Evolutionary conservation across 2,888 invertebrate species (phyloP), one percentile per base, ranked within the genome.

Genomic region (Melanophora roralis): DNA sequence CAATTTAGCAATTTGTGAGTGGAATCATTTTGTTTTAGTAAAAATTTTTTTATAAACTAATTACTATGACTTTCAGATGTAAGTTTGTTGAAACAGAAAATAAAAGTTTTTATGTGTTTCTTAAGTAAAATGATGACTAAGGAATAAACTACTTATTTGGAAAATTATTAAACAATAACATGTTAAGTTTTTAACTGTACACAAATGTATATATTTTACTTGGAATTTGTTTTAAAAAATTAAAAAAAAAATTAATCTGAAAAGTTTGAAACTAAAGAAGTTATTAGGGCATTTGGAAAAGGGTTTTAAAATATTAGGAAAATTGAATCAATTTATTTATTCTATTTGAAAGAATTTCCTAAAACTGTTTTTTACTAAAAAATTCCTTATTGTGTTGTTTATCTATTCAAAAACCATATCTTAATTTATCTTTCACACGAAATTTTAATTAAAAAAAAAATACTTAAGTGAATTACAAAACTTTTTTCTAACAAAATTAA

Each of bases 381-480:
- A 34, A 34, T 34, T 34, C 4, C 8, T 34, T 34, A 4, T 34
- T 34, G 34, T 6, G 8, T 34, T 34, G 34, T 8, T 34, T 34
- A 34, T 8, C 34, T 34, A 6, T 34, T 34, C 8, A 34, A 34
- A 34, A n/a, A n/a, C 34, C 34, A n/a, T n/a, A n/a, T n/a, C n/a
- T n/a, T n/a, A 49, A 14, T 53, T 43, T 40, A 23, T 4, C 12
- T 23, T 45, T 34, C 0, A 19, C n/a, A 49, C 1, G 21, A n/a
- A n/a, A n/a, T n/a, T n/a, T n/a, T 14, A 27, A 27, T 27, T 5
- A 27, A 27, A 27, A 27, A 27, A 27, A 49, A 64, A 53, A 57
- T 19, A 64, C 36, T 60, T 64, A 51, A 74, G 34, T 12, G 23
- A 51, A 49, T 60, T 60, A 74, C 51, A 67, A 60, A 67, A 59